A percentile compares a stretch with the other conserved stretches of the same genome.
These are phyloP conservation scores for Ridgeia piscesae DNA, from an alignment of 1,140 invertebrate species.

Conservation along the genomic window DNA sequence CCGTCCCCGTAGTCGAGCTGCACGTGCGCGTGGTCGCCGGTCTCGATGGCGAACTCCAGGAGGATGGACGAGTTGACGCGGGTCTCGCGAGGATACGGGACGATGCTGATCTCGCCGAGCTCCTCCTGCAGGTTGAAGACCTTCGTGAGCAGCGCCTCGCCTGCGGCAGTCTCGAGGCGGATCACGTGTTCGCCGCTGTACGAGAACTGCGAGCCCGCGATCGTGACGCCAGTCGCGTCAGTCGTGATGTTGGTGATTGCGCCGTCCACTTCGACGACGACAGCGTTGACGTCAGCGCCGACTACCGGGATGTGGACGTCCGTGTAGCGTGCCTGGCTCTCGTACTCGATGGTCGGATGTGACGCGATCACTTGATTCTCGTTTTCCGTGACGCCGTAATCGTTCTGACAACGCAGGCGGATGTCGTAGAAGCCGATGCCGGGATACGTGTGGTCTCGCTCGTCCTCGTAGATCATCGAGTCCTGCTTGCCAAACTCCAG, in stretches of 20 bases:
- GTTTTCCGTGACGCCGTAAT: background rate
- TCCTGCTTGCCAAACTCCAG: background rate
- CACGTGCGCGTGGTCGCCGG: slow-evolving; percentile 41
- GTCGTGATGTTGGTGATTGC: background rate
- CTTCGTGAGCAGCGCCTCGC: slow-evolving; percentile 10
- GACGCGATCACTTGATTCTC: background rate
- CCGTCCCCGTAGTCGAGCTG: slow-evolving; percentile 43
- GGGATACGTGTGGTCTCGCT: background rate
- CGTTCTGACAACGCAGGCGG: slow-evolving; percentile 8
- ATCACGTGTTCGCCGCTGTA: slow-evolving; percentile 24
- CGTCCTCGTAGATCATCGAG: background rate
- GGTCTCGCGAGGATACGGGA: slow-evolving; percentile 14
- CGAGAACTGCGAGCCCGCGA: background rate
- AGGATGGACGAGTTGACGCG: slow-evolving; percentile 42
- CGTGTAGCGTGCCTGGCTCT: background rate
- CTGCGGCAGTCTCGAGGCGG: background rate
- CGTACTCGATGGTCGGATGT: slow-evolving; percentile 11
- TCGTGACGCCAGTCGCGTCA: background rate
- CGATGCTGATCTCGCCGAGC: slow-evolving; percentile 31
- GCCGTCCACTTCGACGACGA: background rate
- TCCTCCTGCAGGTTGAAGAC: slow-evolving; percentile 27
- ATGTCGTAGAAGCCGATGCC: slow-evolving; percentile 24
- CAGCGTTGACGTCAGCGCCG: background rate
- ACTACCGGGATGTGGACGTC: slow-evolving; percentile 15
- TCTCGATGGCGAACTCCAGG: slow-evolving; percentile 37